Conservation (phyloP, 1,140 invertebrate genomes). For the Papilio xuthus region DNA sequence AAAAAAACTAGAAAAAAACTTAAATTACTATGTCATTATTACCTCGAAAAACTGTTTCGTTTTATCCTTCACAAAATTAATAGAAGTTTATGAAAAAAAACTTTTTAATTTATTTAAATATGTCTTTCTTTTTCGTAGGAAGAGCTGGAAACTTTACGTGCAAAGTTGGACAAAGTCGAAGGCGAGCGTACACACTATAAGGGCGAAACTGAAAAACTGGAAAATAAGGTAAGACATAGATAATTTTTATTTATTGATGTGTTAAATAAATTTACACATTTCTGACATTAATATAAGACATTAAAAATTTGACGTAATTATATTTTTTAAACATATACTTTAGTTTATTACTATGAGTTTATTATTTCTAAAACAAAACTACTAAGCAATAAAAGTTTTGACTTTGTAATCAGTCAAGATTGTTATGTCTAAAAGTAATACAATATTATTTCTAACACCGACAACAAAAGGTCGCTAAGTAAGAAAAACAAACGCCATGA, state of each 20-base stretch:
- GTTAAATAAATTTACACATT: too few relatives aligned
- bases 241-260: background rate
- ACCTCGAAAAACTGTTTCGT: too few relatives aligned
- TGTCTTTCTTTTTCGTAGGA: slow-evolving; percentile 84
- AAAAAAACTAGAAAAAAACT: background rate
- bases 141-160: slow-evolving; percentile 91
- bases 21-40: too few relatives aligned
- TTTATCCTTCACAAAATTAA: too few relatives aligned
- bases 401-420: background rate
- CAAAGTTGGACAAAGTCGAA: slow-evolving; percentile 93
- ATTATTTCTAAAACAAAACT: background rate
- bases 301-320: too few relatives aligned
- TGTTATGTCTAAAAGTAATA: background rate
- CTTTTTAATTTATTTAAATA: slow-evolving; percentile 7
- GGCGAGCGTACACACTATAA: slow-evolving; percentile 92
- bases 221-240: slow-evolving; percentile 89
- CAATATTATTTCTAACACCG: background rate
- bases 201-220: slow-evolving; percentile 93
- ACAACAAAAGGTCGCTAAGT: background rate
- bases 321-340: background rate
- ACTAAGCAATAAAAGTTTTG: background rate
- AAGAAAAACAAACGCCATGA: slow-evolving; percentile 10
- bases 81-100: background rate
- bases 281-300: too few relatives aligned
- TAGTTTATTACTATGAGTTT: background rate